Conservation (phyloP, 2,797 vertebrate genomes). For the Thripadectes ignobilis region DNA sequence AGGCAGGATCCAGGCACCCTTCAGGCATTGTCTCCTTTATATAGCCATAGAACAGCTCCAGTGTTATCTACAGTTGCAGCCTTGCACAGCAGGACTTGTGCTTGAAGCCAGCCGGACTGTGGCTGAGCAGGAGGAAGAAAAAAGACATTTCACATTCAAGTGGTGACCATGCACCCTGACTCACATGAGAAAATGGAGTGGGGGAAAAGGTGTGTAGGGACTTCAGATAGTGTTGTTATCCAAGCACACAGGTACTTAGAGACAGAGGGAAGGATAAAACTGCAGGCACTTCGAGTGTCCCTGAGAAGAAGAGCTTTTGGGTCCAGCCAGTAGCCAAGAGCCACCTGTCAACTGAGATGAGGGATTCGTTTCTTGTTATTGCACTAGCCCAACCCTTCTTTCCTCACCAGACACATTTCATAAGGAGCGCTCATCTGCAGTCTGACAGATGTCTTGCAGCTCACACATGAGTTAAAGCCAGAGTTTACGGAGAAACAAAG, state of each 20-base stretch:
- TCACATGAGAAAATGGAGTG: neutral
- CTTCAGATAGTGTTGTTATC: neutral
- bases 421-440: neutral
- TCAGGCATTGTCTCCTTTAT: neutral
- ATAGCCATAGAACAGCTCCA: neutral
- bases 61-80: neutral
- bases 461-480: conserved; percentile 6
- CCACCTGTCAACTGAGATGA: neutral
- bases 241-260: neutral
- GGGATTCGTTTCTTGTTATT: neutral
- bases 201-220: neutral
- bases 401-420: conserved; percentile 1
- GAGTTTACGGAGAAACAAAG: conserved; percentile 11
- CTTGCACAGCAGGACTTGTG: neutral
- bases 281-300: neutral
- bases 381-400: neutral
- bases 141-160: neutral
- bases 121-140: neutral
- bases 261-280: neutral
- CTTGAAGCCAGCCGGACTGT: neutral
- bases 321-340: neutral
- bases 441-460: conserved; percentile 37
- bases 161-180: neutral
- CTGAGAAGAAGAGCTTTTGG: neutral
- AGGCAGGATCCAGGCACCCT: neutral